Evolutionary conservation across 1,140 invertebrate species (phyloP).

Genomic region (Hormaphis cornu): DNA sequence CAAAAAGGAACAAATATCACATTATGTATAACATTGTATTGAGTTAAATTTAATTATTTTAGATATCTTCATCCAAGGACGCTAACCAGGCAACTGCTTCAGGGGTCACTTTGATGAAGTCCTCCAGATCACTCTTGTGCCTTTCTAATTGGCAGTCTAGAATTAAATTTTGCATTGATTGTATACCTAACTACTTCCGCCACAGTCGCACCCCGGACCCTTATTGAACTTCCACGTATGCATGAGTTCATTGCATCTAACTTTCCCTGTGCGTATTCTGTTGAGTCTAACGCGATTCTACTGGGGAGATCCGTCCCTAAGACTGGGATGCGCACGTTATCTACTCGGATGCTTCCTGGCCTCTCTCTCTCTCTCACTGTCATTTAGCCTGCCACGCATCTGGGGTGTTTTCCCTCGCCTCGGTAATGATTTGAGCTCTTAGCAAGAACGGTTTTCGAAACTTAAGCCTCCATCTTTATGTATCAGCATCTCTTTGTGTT

Average conservation of each 20-base stretch:
- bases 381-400: not conserved
- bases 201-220: not conserved
- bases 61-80: not conserved
- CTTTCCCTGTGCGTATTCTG: not conserved
- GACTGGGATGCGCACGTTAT: not conserved
- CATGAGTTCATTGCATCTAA: not conserved
- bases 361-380: not conserved
- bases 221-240: not conserved
- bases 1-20: not conserved
- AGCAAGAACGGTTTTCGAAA: not conserved
- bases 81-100: not conserved
- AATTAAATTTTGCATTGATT: not conserved
- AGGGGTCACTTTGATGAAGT: not conserved
- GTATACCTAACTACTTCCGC: not conserved
- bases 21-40: not conserved
- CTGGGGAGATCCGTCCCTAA: not conserved
- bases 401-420: not conserved
- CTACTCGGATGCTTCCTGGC: not conserved
- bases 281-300: not conserved
- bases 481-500: not conserved
- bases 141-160: not conserved
- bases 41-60: too few relatives aligned
- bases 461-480: not conserved
- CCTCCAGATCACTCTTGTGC: not conserved
- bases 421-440: not conserved